A percentile compares a stretch with the other conserved stretches of the same genome.
phyloP scores from a whole-genome alignment of 2,888 invertebrate species.

The Tetramorium bicarinatum region DNA sequence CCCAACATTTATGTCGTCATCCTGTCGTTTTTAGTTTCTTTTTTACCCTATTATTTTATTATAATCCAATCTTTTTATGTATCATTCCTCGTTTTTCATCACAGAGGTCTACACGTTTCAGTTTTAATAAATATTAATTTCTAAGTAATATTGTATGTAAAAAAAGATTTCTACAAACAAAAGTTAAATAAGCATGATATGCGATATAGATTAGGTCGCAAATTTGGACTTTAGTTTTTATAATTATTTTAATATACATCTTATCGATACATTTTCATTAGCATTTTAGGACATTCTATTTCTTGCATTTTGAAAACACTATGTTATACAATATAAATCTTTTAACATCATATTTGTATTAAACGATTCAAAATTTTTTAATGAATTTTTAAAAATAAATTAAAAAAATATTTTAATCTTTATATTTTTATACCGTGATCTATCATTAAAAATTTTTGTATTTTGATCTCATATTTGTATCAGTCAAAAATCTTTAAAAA shows the following conservation, averaged over 20 bases:
- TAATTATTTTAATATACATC: neutral
- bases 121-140: neutral
- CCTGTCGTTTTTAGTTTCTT: neutral
- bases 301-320: neutral
- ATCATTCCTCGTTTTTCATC: neutral
- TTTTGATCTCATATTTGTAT: neutral
- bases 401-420: neutral
- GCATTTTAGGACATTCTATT: neutral
- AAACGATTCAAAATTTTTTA: neutral
- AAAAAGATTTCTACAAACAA: neutral
- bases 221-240: neutral
- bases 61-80: neutral
- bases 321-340: neutral
- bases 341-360: neutral
- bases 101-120: constrained; percentile 2
- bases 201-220: neutral
- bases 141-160: neutral
- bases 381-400: neutral
- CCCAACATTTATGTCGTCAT: neutral
- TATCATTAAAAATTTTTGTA: neutral
- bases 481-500: neutral
- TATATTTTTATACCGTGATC: neutral
- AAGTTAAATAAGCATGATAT: neutral
- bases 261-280: neutral
- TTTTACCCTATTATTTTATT: neutral